Conservation (phyloP, 2,888 invertebrate species). For the Portevinia maculata region DNA sequence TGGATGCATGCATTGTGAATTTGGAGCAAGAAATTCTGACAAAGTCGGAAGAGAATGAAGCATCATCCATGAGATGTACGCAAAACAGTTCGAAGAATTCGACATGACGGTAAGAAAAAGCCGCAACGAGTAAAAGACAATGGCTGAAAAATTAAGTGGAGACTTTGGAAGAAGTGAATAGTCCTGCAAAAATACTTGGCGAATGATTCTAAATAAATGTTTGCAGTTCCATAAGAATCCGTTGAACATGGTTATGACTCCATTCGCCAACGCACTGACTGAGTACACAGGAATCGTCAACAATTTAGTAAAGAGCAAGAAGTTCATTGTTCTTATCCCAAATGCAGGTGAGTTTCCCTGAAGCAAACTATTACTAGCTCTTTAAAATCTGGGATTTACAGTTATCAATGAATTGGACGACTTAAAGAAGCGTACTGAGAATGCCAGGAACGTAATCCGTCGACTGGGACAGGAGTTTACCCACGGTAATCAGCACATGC, state of each 20-base stretch:
- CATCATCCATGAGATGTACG: slow-evolving; percentile 80
- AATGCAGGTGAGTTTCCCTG: slow-evolving; percentile 88
- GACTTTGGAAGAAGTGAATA: slow-evolving; percentile 90
- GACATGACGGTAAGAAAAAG: slow-evolving; percentile 81
- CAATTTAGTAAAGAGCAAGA: slow-evolving; percentile 90
- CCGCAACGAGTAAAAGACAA: slow-evolving; percentile 81
- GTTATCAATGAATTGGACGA: slow-evolving; percentile 95
- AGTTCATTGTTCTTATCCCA: slow-evolving; percentile 94
- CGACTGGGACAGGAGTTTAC: slow-evolving; percentile 95
- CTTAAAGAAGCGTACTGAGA: slow-evolving; percentile 91
- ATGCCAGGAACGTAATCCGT: slow-evolving; percentile 95
- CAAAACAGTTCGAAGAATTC: slow-evolving; percentile 80
- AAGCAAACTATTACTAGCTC: neutral
- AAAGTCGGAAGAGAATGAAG: slow-evolving; percentile 80
- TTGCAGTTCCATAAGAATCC: slow-evolving; percentile 81
- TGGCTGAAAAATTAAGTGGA: slow-evolving; percentile 86
- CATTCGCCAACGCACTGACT: slow-evolving; percentile 91
- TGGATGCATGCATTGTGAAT: slow-evolving; percentile 84
- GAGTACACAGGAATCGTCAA: slow-evolving; percentile 91
- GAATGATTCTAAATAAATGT: slow-evolving; percentile 5
- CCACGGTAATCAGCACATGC: slow-evolving; percentile 92
- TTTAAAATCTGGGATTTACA: slow-evolving; percentile 82
- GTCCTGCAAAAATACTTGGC: neutral
- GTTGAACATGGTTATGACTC: slow-evolving; percentile 86
- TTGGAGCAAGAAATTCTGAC: slow-evolving; percentile 81